Evolutionary conservation across 2,113 vertebrate species (phyloP).

Genomic region (Xerus inauris): DNA sequence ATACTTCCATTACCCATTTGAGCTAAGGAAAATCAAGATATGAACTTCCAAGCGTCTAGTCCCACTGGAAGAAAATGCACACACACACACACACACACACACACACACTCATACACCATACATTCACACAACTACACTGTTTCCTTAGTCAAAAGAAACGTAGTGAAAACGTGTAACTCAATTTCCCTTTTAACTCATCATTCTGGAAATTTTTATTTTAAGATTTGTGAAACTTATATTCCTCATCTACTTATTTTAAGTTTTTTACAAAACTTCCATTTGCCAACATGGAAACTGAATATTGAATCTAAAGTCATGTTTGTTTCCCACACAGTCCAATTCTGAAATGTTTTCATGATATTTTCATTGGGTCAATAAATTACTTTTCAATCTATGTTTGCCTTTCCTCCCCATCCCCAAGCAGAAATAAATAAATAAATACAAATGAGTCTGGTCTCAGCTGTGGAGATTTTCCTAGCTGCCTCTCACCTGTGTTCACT

Average conservation of each 20-base stretch:
- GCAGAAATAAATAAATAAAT: slow-evolving; percentile 66
- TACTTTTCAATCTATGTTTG: slow-evolving; percentile 52
- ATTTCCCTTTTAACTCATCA: slow-evolving; percentile 25
- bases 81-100: neutral
- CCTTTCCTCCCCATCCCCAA: neutral
- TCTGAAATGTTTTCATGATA: slow-evolving; percentile 71
- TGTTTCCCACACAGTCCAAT: slow-evolving; percentile 71
- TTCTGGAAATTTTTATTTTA: neutral
- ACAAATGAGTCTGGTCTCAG: slow-evolving; percentile 52
- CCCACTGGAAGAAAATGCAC: neutral
- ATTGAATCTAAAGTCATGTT: slow-evolving; percentile 57
- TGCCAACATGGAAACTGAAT: slow-evolving; percentile 32
- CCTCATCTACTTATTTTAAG: slow-evolving; percentile 42
- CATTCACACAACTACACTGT: neutral
- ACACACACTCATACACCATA: neutral
- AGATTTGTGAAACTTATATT: neutral
- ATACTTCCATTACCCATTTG: neutral
- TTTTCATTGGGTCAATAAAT: slow-evolving; percentile 77
- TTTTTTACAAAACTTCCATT: slow-evolving; percentile 58
- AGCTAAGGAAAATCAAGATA: neutral
- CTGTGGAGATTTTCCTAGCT: neutral
- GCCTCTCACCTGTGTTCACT: slow-evolving; percentile 49
- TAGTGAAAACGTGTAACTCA: neutral
- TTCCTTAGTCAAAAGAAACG: neutral
- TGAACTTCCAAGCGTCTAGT: neutral